Base-by-base conservation (phyloP, 1,140 invertebrate species). In the Procambarus virginalis region DNA sequence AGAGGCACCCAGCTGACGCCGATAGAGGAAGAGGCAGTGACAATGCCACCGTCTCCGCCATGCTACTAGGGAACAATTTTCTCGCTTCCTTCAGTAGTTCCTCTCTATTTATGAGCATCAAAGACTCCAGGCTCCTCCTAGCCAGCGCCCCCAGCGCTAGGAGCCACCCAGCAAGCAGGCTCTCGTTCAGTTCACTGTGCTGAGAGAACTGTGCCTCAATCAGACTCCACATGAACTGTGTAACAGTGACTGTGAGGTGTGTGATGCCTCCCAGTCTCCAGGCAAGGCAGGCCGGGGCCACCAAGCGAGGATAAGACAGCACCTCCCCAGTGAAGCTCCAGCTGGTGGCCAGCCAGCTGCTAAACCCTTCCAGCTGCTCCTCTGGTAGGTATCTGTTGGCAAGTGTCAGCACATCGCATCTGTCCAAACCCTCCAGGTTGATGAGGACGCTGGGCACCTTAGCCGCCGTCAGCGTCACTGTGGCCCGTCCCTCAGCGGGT, bases 91-190 rank as follows among this genome's bases (percentile, higher is more conserved):
- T 9, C 46, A 80, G 75, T 6, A 87, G 9, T 22, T 87, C 85
- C 3, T 60, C 58, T 17, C 20, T 80, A 46, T 87, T 46, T 3
- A 73, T 22, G 2, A 70, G 77, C 9, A 20, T 48, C 17, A 22
- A 22, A n/a, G 77, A 68, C 77, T 87, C 85, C 34, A 87, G 48
- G 85, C 60, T 87, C 45, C 77, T 48, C 12, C 85, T 58, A 20
- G 22, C 5, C 2, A 87, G 34, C n/a, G 34, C 49, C 9, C 85
- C 85, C 46, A 87, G 77, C 9, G 51, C 64, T 51, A 68, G 46
- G 14, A 79, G 45, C 85, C 83, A 85, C 48, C 49, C 22, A n/a
- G 12, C 70, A 9, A 85, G n/a, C 3, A 34, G 49, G 17, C 12
- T n/a, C 3, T 45, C 70, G 3, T 20, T 20, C 9, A 81, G 5